phyloP scores from a whole-genome alignment of 2,113 vertebrate genomes.

The Nyctibius bracteatus region DNA sequence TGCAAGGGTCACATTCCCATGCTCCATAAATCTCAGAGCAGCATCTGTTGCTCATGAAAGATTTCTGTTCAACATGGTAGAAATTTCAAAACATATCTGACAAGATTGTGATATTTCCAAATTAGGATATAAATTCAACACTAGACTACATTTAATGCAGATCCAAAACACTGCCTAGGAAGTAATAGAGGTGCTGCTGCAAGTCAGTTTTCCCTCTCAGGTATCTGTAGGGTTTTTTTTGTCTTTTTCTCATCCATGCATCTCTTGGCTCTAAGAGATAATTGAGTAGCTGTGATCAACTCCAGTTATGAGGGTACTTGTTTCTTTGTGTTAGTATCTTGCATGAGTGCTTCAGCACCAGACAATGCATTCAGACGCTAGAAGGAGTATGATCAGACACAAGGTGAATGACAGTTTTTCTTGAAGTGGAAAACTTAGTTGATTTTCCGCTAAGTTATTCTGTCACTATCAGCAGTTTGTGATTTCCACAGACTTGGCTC shows the following conservation, averaged over 20 bases:
- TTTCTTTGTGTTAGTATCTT: neutral
- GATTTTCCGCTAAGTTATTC: constrained; percentile 50
- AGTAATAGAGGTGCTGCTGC: neutral
- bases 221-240: neutral
- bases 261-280: neutral
- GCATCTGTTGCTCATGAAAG: neutral
- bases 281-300: neutral
- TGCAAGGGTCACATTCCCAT: neutral
- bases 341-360: neutral
- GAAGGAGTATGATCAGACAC: neutral
- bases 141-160: neutral
- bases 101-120: neutral
- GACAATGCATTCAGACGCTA: neutral
- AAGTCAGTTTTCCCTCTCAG: neutral
- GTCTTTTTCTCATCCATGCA: neutral
- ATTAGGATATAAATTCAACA: neutral
- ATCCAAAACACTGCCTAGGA: neutral
- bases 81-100: neutral
- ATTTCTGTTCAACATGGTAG: neutral
- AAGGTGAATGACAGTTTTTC: constrained; percentile 14
- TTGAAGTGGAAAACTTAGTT: constrained; percentile 19
- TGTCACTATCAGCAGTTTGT: constrained; percentile 40
- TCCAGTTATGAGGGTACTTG: neutral
- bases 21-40: neutral
- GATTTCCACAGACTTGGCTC: constrained; percentile 64